Percentiles rank a stretch among this genome's conserved stretches.
phyloP scores from a whole-genome alignment of 2,888 invertebrate genomes.

The Ischnus inquisitorius region DNA sequence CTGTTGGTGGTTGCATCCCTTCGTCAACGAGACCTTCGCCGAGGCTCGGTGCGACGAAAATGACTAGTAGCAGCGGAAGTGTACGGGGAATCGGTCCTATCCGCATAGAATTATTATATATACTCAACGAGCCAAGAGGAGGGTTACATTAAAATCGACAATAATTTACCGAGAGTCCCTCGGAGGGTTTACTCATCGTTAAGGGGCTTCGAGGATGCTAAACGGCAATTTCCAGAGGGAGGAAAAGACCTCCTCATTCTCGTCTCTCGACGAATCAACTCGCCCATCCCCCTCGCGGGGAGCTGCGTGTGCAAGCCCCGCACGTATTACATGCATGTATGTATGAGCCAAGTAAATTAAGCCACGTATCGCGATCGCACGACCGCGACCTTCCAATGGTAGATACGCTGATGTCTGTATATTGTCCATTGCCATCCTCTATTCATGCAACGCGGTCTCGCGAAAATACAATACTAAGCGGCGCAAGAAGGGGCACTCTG shows the following conservation, averaged over 20 bases:
- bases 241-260: slow-evolving; percentile 25
- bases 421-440: background rate
- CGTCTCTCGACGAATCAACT: slow-evolving; percentile 30
- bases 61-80: slow-evolving; percentile 9
- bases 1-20: slow-evolving; percentile 51
- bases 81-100: slow-evolving; percentile 26
- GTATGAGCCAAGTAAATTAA: slow-evolving; percentile 76
- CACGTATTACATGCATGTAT: slow-evolving; percentile 76
- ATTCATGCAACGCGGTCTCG: background rate
- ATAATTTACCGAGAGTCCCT: slow-evolving; percentile 63
- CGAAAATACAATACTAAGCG: background rate
- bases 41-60: background rate
- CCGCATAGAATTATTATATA: background rate
- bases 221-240: slow-evolving; percentile 54
- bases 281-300: background rate
- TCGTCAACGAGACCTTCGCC: slow-evolving; percentile 37
- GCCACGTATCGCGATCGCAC: slow-evolving; percentile 65
- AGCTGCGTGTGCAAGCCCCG: slow-evolving; percentile 28
- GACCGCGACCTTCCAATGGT: slow-evolving; percentile 31
- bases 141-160: slow-evolving; percentile 68
- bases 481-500: slow-evolving; percentile 5
- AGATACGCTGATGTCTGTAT: background rate
- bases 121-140: slow-evolving; percentile 1
- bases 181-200: background rate
- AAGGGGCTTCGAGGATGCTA: slow-evolving; percentile 25